A percentile compares a stretch with the other conserved stretches of the same genome.
phyloP scores from a whole-genome alignment of 2,888 invertebrate species.

The Salticus scenicus region DNA sequence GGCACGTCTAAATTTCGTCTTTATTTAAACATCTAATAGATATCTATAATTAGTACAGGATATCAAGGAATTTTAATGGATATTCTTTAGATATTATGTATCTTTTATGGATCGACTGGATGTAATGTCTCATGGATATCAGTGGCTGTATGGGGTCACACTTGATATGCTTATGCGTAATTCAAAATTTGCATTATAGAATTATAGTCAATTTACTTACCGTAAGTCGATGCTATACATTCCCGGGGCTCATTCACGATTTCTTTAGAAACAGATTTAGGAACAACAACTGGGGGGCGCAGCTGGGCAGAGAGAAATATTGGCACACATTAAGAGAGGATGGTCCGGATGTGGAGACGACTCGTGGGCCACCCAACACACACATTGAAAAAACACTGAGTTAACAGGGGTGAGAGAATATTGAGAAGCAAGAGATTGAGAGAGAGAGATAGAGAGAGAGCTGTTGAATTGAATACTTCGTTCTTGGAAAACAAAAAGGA shows the following conservation, averaged over 20 bases:
- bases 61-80: no score
- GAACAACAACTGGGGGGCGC: conserved; percentile 62
- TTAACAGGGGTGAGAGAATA: conserved; percentile 14
- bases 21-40: no score
- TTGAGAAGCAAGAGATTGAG: conserved; percentile 10
- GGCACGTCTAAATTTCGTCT: no score
- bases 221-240: conserved; percentile 14
- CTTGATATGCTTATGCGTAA: no score
- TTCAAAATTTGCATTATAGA: no score
- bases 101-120: no score
- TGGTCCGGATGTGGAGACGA: conserved; percentile 43
- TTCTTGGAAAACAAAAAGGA: conserved; percentile 28
- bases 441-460: conserved; percentile 22
- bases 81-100: no score
- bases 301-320: conserved; percentile 52
- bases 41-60: no score
- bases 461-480: conserved; percentile 2
- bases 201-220: no score
- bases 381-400: conserved; percentile 35
- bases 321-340: conserved; percentile 59
- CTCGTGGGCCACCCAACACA: conserved; percentile 17
- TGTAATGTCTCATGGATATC: no score
- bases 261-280: conserved; percentile 40
- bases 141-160: no score
- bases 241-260: conserved; percentile 19